Evolutionary conservation across 2,888 invertebrate species (phyloP).

Genomic region (Drosophila limbata): DNA sequence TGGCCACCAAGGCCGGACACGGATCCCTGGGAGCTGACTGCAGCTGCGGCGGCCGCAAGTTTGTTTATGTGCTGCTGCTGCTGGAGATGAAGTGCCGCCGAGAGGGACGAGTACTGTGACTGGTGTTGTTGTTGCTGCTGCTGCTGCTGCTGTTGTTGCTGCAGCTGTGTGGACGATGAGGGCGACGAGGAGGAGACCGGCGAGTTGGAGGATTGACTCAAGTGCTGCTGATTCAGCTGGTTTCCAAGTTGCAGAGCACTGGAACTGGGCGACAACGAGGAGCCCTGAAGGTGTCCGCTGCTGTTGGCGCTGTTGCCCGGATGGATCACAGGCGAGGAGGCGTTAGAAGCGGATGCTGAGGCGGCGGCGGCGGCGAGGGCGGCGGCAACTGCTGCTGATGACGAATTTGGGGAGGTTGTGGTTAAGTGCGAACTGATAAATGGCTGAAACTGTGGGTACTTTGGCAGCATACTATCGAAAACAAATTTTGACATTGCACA

Average conservation of each 20-base stretch:
- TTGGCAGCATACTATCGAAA: constrained; percentile 98
- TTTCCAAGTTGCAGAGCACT: constrained; percentile 68
- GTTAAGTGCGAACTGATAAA: constrained; percentile 86
- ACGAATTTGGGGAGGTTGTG: constrained; percentile 87
- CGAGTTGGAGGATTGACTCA: constrained; percentile 83
- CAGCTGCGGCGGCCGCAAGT: constrained; percentile 82
- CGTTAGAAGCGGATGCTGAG: constrained; percentile 83
- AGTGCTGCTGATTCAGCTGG: constrained; percentile 66
- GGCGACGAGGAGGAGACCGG: constrained; percentile 85
- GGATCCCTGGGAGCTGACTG: constrained; percentile 73
- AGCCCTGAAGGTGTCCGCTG: constrained; percentile 65
- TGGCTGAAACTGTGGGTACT: constrained; percentile 92
- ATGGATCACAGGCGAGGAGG: constrained; percentile 69
- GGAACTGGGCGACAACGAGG: constrained; percentile 77
- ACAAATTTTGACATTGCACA: constrained; percentile 98
- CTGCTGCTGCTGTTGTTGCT: constrained; percentile 81
- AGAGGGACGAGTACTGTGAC: constrained; percentile 85
- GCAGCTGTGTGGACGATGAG: constrained; percentile 79
- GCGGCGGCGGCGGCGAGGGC: constrained; percentile 84
- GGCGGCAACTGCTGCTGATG: constrained; percentile 90
- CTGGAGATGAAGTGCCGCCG: constrained; percentile 82
- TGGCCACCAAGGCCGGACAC: constrained; percentile 48
- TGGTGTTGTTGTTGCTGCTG: constrained; percentile 66
- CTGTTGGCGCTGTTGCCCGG: constrained; percentile 83
- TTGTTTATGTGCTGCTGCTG: constrained; percentile 83